Conservation (phyloP, 2,888 invertebrate species). For the Conchocele bisecta region DNA sequence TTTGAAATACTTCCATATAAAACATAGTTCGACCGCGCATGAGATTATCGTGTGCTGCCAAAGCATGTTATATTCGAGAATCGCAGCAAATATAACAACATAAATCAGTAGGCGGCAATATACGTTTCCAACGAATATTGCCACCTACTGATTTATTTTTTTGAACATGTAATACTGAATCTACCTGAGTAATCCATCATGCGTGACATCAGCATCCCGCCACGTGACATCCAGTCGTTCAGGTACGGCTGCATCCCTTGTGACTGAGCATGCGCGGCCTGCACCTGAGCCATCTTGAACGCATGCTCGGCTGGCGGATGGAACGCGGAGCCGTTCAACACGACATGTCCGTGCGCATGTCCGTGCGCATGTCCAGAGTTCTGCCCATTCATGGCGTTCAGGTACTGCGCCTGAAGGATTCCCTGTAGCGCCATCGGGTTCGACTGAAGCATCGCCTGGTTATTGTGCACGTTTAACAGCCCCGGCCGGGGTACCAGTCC, state of each 20-base stretch:
- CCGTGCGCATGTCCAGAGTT: slow-evolving; percentile 45
- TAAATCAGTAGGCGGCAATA: too few species aligned
- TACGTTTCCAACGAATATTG: too few species aligned
- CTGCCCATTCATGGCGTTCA: slow-evolving; percentile 61
- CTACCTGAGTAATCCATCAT: slow-evolving; percentile 79
- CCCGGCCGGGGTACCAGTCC: slow-evolving; percentile 71
- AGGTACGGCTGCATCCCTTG: slow-evolving; percentile 64
- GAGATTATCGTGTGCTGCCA: too few species aligned
- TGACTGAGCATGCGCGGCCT: slow-evolving; percentile 60
- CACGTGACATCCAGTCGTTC: slow-evolving; percentile 94
- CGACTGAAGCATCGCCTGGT: slow-evolving; percentile 57
- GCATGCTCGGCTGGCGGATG: slow-evolving; percentile 78
- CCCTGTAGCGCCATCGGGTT: slow-evolving; percentile 62
- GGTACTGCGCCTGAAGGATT: slow-evolving; percentile 61
- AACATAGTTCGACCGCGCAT: too few species aligned
- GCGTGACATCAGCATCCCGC: slow-evolving; percentile 95
- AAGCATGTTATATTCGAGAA: too few species aligned
- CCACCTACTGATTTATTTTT: neutral
- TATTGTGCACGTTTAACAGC: slow-evolving; percentile 68
- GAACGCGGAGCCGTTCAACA: slow-evolving; percentile 76
- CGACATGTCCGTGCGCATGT: slow-evolving; percentile 49
- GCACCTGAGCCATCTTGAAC: slow-evolving; percentile 75
- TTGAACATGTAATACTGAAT: slow-evolving; percentile 18
- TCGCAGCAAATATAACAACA: too few species aligned
- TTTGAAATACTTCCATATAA: too few species aligned